Base-by-base conservation (phyloP, 2,797 vertebrate genomes). In the Geotrypetes seraphini region DNA sequence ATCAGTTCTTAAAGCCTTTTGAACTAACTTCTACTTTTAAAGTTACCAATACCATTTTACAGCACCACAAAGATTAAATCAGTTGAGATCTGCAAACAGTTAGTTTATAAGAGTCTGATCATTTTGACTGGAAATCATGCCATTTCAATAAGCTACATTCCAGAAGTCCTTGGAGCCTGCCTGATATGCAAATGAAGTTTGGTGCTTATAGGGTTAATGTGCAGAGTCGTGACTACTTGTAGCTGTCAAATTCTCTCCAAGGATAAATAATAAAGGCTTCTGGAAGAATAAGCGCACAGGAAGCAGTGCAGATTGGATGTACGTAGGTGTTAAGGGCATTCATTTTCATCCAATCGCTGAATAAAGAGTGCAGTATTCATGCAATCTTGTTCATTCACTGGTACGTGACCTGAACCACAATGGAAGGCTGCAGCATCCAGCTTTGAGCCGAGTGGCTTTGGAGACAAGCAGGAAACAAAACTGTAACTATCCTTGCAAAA, bases 211-310 rank as follows among this genome's bases (percentile, higher is more conserved):
- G 66, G 59, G 63, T 71, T 77, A 63, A 78, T 58, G 56, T 62
- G 45, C 60, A 50, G 58, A 81, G 59, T 76, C 63, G 57, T 79
- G 75, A 80, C 69, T 76, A 47, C 61, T 69, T 65, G 53, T 63
- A 74, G 68, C 66, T 71, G 58, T 65, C 60, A 66, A 66, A 66
- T 66, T 72, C 64, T 77, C 63, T 76, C 63, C 57, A 56, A 73
- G 66, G 69, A 69, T 66, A 66, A 78, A 73, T 77, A 79, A 83
- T 77, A 78, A 81, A 81, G 73, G 71, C 66, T 69, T 71, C 68
- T 73, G 70, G 66, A 78, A 75, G 66, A 73, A 67, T 45, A 71
- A 63, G 57, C 52, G 52, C 34, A 60, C 50, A 69, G 70, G 65
- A 75, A 82, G 58, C 66, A 50, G 46, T 68, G 61, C 57, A 73